Conservation (phyloP, 2,888 invertebrate genomes). For the Drosophila neotestacea region DNA sequence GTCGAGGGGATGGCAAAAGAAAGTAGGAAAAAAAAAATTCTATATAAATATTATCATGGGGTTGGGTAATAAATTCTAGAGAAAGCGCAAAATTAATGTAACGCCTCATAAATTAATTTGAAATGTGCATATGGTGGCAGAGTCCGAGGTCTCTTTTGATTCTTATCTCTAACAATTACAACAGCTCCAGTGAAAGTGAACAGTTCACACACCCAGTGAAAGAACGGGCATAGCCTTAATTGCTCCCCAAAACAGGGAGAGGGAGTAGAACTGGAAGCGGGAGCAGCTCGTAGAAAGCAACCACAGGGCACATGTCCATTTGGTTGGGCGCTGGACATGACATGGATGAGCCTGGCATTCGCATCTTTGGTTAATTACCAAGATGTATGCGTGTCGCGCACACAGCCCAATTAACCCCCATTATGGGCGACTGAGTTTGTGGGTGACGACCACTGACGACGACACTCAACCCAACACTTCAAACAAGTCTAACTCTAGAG, state of each 20-base stretch:
- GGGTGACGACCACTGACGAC: constrained; percentile 52
- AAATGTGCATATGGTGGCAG: constrained; percentile 63
- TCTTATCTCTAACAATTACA: constrained; percentile 56
- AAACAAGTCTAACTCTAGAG: constrained; percentile 16
- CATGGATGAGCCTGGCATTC: constrained; percentile 57
- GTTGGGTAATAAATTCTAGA: constrained; percentile 57
- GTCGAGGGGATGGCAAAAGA: constrained; percentile 26
- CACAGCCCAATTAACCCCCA: constrained; percentile 83
- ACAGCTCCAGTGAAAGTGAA: constrained; percentile 47
- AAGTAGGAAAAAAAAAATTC: constrained; percentile 38
- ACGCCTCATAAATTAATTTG: constrained; percentile 81
- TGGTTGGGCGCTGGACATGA: constrained; percentile 36
- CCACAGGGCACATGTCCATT: constrained; percentile 55
- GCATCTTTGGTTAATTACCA: constrained; percentile 83
- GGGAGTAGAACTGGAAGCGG: background rate
- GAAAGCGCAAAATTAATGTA: constrained; percentile 67
- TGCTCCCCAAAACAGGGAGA: constrained; percentile 12
- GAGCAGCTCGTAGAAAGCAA: constrained; percentile 47
- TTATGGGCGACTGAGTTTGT: constrained; percentile 70
- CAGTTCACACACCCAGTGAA: constrained; percentile 46
- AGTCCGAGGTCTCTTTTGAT: constrained; percentile 30
- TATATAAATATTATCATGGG: constrained; percentile 44
- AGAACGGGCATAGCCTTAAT: constrained; percentile 49
- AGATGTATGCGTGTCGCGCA: constrained; percentile 84
- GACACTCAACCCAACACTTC: constrained; percentile 36